Base-by-base conservation (phyloP, 92 coral and sea anemone species). In the Palythoa grandiflora region DNA sequence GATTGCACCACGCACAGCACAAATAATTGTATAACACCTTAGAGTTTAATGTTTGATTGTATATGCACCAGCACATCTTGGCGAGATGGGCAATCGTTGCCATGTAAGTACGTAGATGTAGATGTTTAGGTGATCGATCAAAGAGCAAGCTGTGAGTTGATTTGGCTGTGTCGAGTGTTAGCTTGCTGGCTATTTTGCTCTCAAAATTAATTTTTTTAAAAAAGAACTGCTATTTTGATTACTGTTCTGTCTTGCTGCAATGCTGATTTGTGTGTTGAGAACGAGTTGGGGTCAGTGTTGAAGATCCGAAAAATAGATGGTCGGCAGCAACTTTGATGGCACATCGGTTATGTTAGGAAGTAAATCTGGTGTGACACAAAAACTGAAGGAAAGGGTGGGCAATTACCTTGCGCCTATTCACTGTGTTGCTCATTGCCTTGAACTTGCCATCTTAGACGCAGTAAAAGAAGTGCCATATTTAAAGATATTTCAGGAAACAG, bases 261-360 rank as follows among this genome's bases (percentile, higher is more conserved):
- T 28, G 28, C 28, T 28, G 28, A 28, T 28, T 28, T 28, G 28
- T 28, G 28, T 28, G 28, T 28, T 28, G 28, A 83, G 76, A 68
- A 36, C 77, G 78, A 44, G 87, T 68, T 38, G 66, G 65, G 38
- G 78, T 83, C 57, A 68, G 35, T 14, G 47, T 60, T 60, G 87
- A 83, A 83, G n/a, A 38, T 38, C 87, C 68, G 63, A 83, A 63
- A 63, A 73, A 55, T 65, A 63, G 77, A 39, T 66, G 76, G 61
- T 40, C n/a, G 55, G 78, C 50, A 38, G 54, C 28, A 73, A 44
- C 51, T 85, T 72, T 15, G 88, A 85, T 53, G 70, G 88, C 5
- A 71, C 88, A 28, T 50, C 88, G 8, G 88, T 85, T 70, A 85
- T 85, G 88, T 68, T 77, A 17, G 88, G 88, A 38, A 76, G 36